Evolutionary conservation across 2,797 vertebrate species (phyloP).

Genomic region (Toxotes lorentzi): DNA sequence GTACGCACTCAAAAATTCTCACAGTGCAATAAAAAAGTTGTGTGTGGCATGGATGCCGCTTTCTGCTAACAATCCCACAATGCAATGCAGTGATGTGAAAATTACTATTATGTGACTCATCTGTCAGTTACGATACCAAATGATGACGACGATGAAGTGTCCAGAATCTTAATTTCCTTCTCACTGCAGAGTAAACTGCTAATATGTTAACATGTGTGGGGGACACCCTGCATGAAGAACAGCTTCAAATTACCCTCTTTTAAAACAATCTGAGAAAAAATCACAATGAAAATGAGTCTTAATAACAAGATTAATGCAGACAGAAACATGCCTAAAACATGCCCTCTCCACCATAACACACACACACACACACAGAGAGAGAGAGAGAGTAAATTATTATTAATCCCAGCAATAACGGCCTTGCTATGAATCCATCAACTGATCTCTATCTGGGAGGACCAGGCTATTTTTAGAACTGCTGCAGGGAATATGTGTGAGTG

Average conservation of each 20-base stretch:
- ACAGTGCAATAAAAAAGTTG: too few relatives aligned
- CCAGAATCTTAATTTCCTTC: background rate
- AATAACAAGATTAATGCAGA: conserved; percentile 33
- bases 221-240: background rate
- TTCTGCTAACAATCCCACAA: too few relatives aligned
- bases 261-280: background rate
- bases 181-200: background rate
- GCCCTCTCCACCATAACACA: background rate
- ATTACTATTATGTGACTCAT: background rate
- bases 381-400: conserved; percentile 50
- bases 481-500: conserved; percentile 40
- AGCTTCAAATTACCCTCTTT: background rate
- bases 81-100: too few relatives aligned
- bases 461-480: conserved; percentile 69
- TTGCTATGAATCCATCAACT: conserved; percentile 65
- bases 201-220: background rate
- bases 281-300: conserved; percentile 25
- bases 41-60: too few relatives aligned
- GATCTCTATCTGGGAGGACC: conserved; percentile 67
- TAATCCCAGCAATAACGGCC: conserved; percentile 60
- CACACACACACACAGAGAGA: conserved; percentile 6
- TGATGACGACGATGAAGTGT: background rate
- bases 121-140: background rate
- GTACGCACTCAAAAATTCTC: too few relatives aligned
- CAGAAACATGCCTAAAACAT: conserved; percentile 1